Base-by-base conservation (phyloP, 2,113 vertebrate species). In the Actinemys pallida region DNA sequence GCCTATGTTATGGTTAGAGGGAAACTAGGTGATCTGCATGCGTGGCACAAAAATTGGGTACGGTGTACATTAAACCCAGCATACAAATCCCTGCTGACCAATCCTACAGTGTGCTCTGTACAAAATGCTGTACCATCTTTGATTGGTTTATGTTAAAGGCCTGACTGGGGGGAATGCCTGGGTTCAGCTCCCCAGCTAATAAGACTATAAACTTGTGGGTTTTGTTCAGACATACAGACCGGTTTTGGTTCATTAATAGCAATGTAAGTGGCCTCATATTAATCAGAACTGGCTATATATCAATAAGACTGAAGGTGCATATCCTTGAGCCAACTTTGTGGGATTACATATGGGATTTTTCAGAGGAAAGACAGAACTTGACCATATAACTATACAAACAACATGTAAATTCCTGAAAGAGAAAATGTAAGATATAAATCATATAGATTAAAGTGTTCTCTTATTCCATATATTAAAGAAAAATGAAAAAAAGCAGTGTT, bases 101-200 rank as follows among this genome's bases (percentile, higher is more conserved):
- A 4, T 7, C 65, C 35, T 2, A 9, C 42, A 81, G 12, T 2
- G 2, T 0, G 0, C 17, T 19, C n/a, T 65, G 54, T 80, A 92
- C 65, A 89, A 93, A 87, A 75, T 31, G 62, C 69, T 83, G 47
- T 17, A 22, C 25, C 17, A 59, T 29, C 8, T n/a, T 76, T 45
- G 72, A 31, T 72, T 54, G 84, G 86, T 39, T 94, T 42, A 54
- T 88, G 45, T 80, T 86, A 62, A 89, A 19, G 52, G 75, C 31
- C 80, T 94, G 88, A 79, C 89, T 92, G 92, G 54, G 39, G 9
- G 87, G 50, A 72, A 5, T 1, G 22, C 31, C 52, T 69, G 89
- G 16, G 7, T 65, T 65, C 35, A 69, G 8, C n/a, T 72, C 9
- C 17, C n/a, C n/a, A 72, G 65, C 76, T 87, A 92, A 80, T 1